Evolutionary conservation across 2,797 vertebrate genomes (phyloP).

Genomic region (Parauchenoglanis ngamensis): DNA sequence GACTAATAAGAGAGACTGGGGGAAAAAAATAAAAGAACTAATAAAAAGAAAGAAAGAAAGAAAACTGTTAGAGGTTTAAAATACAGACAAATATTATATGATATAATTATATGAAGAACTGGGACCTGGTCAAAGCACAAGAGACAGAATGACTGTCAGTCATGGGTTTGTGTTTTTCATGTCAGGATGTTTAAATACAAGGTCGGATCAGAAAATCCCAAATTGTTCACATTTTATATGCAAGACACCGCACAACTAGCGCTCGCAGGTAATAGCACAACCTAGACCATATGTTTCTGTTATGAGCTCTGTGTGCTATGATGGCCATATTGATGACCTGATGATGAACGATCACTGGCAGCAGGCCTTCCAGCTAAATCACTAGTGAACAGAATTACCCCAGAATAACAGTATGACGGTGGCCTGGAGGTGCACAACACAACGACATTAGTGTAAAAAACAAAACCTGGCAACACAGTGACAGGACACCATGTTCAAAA

Average conservation of each 20-base stretch:
- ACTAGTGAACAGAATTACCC: not conserved
- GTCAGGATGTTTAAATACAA: not conserved
- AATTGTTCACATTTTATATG: conserved; percentile 9
- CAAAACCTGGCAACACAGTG: not conserved
- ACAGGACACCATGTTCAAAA: not conserved
- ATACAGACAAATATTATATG: not conserved
- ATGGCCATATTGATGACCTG: conserved; percentile 25
- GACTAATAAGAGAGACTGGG: conserved; percentile 30
- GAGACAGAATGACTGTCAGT: not conserved
- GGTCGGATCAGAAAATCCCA: conserved; percentile 1
- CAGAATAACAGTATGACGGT: not conserved
- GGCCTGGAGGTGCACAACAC: not conserved
- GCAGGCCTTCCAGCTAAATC: not conserved
- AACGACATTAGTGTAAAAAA: not conserved
- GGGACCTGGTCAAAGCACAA: not conserved
- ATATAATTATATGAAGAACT: not conserved
- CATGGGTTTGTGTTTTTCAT: not conserved
- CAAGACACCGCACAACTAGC: not conserved
- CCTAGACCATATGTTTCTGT: conserved; percentile 1
- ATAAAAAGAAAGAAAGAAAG: not conserved
- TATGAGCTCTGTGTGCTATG: not conserved
- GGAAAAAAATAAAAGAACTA: not conserved
- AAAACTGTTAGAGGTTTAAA: not conserved
- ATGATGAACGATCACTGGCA: conserved; percentile 2
- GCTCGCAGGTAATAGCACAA: not conserved